Conservation (phyloP, 2,888 invertebrate genomes). For the Augiades crinisus region DNA sequence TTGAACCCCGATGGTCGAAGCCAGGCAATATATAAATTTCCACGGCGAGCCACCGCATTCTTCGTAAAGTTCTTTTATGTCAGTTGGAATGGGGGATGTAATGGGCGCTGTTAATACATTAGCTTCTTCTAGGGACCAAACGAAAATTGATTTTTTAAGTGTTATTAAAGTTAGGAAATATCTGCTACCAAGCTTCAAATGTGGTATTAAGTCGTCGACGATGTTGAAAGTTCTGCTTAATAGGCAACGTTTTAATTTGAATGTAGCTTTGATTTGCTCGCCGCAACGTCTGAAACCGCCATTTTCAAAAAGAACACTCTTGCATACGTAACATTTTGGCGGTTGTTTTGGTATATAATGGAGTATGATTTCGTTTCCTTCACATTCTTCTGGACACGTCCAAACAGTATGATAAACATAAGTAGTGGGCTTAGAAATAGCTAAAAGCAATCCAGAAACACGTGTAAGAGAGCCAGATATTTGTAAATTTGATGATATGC, state of each 20-base stretch:
- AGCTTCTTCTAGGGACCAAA: slow-evolving; percentile 58
- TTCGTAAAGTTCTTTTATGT: slow-evolving; percentile 51
- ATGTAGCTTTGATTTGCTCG: slow-evolving; percentile 56
- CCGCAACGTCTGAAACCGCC: slow-evolving; percentile 64
- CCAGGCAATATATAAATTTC: slow-evolving; percentile 69
- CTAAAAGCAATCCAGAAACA: slow-evolving; percentile 53
- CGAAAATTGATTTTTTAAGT: slow-evolving; percentile 47
- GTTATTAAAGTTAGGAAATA: slow-evolving; percentile 50
- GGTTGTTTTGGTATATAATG: slow-evolving; percentile 60
- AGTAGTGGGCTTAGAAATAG: slow-evolving; percentile 51
- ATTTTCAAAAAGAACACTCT: slow-evolving; percentile 62
- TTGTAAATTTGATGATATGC: slow-evolving; percentile 40
- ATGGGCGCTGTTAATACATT: slow-evolving; percentile 44
- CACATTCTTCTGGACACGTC: slow-evolving; percentile 74
- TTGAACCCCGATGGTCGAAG: slow-evolving; percentile 61
- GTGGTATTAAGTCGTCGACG: slow-evolving; percentile 56
- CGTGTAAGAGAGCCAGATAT: background rate
- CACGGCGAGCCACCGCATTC: slow-evolving; percentile 57
- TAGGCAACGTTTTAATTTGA: slow-evolving; percentile 44
- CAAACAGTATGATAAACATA: slow-evolving; percentile 68
- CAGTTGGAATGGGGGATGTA: slow-evolving; percentile 46
- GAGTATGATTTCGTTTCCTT: slow-evolving; percentile 62
- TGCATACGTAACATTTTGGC: slow-evolving; percentile 62
- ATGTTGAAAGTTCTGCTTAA: slow-evolving; percentile 49
- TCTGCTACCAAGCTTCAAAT: slow-evolving; percentile 49